Conservation (phyloP, 1,140 invertebrate species). For the Reticulitermes speratus region DNA sequence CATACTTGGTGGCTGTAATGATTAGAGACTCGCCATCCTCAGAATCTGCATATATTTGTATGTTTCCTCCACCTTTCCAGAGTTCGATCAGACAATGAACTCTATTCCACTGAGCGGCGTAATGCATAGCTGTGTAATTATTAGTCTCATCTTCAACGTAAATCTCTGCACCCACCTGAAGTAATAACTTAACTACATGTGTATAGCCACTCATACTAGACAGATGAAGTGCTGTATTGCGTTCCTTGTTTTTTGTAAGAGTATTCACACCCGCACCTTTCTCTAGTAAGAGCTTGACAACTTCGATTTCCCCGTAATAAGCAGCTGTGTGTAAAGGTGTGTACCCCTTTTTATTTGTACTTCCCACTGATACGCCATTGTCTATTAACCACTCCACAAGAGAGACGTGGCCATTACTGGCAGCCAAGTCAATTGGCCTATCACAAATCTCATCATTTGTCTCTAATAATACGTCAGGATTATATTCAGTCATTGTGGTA, state of each 20-base stretch:
- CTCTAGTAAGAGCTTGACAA: background rate
- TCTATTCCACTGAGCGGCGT: background rate
- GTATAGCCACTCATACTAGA: background rate
- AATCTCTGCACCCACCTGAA: background rate
- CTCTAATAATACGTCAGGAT: background rate
- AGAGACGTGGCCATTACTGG: background rate
- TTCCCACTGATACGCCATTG: background rate
- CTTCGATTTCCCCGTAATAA: background rate
- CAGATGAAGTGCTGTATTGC: background rate
- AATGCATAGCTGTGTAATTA: background rate
- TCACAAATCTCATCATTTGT: background rate
- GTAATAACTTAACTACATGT: background rate
- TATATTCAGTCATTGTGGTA: background rate
- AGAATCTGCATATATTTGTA: background rate
- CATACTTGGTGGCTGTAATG: background rate
- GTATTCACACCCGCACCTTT: background rate
- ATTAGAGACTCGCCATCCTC: background rate
- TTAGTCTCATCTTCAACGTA: background rate
- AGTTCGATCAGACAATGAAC: background rate
- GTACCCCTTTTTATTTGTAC: background rate
- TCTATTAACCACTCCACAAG: background rate
- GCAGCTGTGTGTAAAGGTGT: background rate
- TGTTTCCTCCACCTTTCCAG: background rate
- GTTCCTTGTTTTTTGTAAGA: background rate
- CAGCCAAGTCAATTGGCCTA: background rate